phyloP scores from a whole-genome alignment of 2,797 vertebrate species.

The Lacerta viridis region DNA sequence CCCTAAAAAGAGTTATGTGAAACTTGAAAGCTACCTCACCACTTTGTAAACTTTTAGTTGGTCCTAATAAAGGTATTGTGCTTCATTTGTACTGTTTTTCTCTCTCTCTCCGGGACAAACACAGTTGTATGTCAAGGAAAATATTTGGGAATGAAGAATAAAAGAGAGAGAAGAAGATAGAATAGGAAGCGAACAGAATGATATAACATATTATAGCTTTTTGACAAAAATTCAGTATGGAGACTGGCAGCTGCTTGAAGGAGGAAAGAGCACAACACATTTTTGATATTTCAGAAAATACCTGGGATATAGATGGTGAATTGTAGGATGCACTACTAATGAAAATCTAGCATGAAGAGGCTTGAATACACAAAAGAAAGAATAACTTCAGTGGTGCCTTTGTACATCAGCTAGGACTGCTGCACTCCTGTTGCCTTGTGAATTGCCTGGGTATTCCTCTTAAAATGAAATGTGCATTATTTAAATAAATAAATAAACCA shows the following conservation, averaged over 20 bases:
- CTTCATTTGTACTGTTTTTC: not conserved
- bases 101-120: too few species aligned
- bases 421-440: too few species aligned
- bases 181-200: not conserved
- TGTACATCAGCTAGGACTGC: not conserved
- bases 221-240: not conserved
- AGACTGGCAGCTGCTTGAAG: not conserved
- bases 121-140: slow-evolving; percentile 3
- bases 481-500: too few species aligned
- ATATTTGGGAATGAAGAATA: not conserved
- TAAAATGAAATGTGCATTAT: too few species aligned
- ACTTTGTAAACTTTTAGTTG: not conserved
- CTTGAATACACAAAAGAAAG: not conserved
- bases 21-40: not conserved
- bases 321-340: not conserved
- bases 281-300: not conserved
- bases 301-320: not conserved
- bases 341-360: not conserved
- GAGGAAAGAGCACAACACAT: not conserved
- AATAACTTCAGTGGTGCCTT: not conserved
- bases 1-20: not conserved
- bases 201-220: not conserved
- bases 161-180: not conserved
- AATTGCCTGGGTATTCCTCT: too few species aligned
- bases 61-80: not conserved